phyloP scores from a whole-genome alignment of 2,888 invertebrate species.

The Tetramorium bicarinatum region DNA sequence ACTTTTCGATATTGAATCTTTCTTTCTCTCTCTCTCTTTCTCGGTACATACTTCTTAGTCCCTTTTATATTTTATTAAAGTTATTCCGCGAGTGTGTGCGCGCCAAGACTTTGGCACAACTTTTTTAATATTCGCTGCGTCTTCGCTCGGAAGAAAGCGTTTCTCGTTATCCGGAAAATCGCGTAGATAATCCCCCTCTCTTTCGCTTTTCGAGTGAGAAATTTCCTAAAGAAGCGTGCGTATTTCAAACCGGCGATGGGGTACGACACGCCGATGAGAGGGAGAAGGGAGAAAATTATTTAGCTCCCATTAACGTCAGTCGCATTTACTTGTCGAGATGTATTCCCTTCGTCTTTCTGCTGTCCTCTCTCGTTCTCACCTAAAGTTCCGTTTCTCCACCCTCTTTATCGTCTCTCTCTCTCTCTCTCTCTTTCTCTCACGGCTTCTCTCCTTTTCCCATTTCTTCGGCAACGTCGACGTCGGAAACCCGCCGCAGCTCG shows the following conservation, averaged over 20 bases:
- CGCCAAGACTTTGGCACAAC: constrained; percentile 49
- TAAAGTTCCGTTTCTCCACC: constrained; percentile 31
- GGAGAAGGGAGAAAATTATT: constrained; percentile 82
- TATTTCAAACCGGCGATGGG: constrained; percentile 68
- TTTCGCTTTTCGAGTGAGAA: constrained; percentile 9
- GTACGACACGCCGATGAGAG: constrained; percentile 70
- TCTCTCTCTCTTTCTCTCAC: constrained; percentile 39
- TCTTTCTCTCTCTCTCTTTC: neutral
- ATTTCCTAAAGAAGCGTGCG: constrained; percentile 63
- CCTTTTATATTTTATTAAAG: constrained; percentile 51
- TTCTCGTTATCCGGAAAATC: constrained; percentile 58
- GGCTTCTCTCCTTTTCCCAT: constrained; percentile 27
- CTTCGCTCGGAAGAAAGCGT: constrained; percentile 54
- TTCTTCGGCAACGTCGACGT: constrained; percentile 57
- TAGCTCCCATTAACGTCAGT: constrained; percentile 84
- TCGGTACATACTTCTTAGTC: neutral
- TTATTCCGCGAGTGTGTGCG: constrained; percentile 39
- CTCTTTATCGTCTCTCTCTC: constrained; percentile 32
- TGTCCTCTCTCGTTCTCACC: constrained; percentile 52
- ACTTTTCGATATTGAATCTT: constrained; percentile 27
- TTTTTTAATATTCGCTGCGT: constrained; percentile 67
- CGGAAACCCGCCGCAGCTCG: constrained; percentile 72
- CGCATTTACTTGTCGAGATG: constrained; percentile 78
- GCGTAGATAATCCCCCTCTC: constrained; percentile 38
- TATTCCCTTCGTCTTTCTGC: constrained; percentile 64